Evolutionary conservation across 2,888 invertebrate species (phyloP).

Genomic region (Pachycephus smyrnensis): DNA sequence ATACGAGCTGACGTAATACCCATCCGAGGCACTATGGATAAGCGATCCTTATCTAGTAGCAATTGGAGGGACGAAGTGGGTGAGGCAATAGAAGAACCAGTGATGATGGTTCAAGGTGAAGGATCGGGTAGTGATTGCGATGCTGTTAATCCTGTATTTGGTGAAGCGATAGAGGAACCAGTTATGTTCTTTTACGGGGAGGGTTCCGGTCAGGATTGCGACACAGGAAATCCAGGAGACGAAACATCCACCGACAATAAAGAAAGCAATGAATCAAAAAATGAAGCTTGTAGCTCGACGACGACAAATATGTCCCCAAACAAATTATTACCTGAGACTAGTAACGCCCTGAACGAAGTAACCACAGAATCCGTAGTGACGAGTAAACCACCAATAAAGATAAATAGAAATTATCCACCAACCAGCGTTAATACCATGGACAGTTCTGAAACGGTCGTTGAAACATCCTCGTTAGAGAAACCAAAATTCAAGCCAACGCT

Average conservation of each 20-base stretch:
- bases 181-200: slow-evolving; percentile 78
- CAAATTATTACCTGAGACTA: slow-evolving; percentile 37
- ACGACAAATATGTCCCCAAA: slow-evolving; percentile 37
- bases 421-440: slow-evolving; percentile 32
- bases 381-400: slow-evolving; percentile 41
- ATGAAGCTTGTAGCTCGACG: slow-evolving; percentile 46
- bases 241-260: slow-evolving; percentile 52
- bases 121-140: slow-evolving; percentile 78
- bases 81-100: slow-evolving; percentile 80
- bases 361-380: slow-evolving; percentile 43
- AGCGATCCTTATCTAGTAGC: slow-evolving; percentile 39
- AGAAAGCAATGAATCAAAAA: slow-evolving; percentile 56
- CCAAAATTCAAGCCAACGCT: slow-evolving; percentile 60
- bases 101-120: slow-evolving; percentile 77
- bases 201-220: slow-evolving; percentile 79
- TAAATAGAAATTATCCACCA: slow-evolving; percentile 43
- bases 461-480: slow-evolving; percentile 36
- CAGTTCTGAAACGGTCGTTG: slow-evolving; percentile 29
- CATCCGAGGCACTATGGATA: slow-evolving; percentile 48
- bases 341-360: slow-evolving; percentile 45
- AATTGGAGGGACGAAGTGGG: slow-evolving; percentile 68
- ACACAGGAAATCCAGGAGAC: slow-evolving; percentile 76
- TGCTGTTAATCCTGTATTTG: slow-evolving; percentile 67
- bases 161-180: slow-evolving; percentile 81
- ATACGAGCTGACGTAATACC: slow-evolving; percentile 55